A percentile compares a stretch with the other conserved stretches of the same genome.
Conservation (phyloP, 2,888 invertebrate species). For the Dione vanillae region DNA sequence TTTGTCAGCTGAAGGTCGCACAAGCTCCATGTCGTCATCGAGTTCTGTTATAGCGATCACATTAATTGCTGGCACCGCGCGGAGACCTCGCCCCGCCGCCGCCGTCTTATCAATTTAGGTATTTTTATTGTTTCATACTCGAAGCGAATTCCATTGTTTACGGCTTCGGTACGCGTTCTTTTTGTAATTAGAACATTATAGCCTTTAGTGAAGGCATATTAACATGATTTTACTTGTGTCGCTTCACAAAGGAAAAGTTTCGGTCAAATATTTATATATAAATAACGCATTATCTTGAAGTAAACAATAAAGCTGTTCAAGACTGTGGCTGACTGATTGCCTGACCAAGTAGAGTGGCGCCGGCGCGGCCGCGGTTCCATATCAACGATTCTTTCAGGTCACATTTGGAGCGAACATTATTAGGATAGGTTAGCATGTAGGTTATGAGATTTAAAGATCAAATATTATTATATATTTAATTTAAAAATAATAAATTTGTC, state of each 20-base stretch:
- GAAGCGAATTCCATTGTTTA: conserved; percentile 7
- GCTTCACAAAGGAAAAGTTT: no score
- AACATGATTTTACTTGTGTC: not conserved
- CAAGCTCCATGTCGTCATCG: conserved; percentile 25
- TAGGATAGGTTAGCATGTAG: no score
- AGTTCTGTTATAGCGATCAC: conserved; percentile 28
- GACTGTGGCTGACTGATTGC: not conserved
- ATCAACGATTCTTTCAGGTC: conserved; percentile 24
- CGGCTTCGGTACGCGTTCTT: not conserved
- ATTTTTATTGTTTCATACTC: conserved; percentile 21
- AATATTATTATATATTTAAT: no score
- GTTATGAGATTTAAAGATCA: no score
- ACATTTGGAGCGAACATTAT: not conserved
- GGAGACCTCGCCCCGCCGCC: not conserved
- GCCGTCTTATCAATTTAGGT: conserved; percentile 12
- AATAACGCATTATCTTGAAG: not conserved
- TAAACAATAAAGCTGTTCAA: conserved; percentile 1
- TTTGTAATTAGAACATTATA: not conserved
- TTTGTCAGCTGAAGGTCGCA: conserved; percentile 9
- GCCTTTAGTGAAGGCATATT: not conserved
- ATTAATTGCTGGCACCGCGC: not conserved
- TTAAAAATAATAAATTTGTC: no score
- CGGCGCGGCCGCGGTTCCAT: conserved; percentile 13
- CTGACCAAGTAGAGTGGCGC: conserved; percentile 10
- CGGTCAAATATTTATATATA: not conserved